Base-by-base conservation (phyloP, 2,797 vertebrate species). In the Sebastes vulpes region DNA sequence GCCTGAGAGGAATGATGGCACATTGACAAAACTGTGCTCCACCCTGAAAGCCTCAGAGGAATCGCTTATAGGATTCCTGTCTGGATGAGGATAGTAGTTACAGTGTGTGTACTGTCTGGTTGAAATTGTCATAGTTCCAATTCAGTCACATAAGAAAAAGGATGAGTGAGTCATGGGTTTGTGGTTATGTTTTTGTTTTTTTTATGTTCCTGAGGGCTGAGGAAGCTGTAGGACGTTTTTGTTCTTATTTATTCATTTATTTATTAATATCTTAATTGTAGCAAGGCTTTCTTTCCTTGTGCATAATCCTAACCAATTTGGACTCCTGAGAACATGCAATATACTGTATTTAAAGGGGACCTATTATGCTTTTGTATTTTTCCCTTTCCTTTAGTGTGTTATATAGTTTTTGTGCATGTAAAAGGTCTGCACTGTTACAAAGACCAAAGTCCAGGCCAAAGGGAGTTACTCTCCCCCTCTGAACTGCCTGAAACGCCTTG, bases 21-120 rank as follows among this genome's bases (percentile, higher is more conserved):
- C 77, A 48, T 80, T 82, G 76, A 93, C 84, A 90, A 80, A 65
- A 10, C 12, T 6, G 12, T 63, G 75, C 83, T 83, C 76, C 81
- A 73, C 72, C 78, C 86, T 23, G 35, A 75, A 72, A 63, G 48
- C 65, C 83, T 83, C 67, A 18, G 64, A 65, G 73, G 75, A 86
- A 53, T 79, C 0, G 8, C 79, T 79, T 26, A 58, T 64, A 76
- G 80, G 79, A 87, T 91, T 83, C 74, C 60, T 79, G 68, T 86
- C 65, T 83, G 52, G 56, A 59, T 57, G 66, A 78, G 76, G 69
- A 79, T 60, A 25, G 69, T 63, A 65, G 80, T 87, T 81, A 69
- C 72, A 85, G 53, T 63, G 46, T 31, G 52, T 76, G 50, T 53
- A 42, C 35, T 70, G 50, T 78, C 35, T 65, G 74, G 72, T 53